Percentiles rank a stretch among this genome's conserved stretches.
Evolutionary conservation across 2,113 vertebrate species (phyloP).

Genomic region (Cromileptes altivelis): DNA sequence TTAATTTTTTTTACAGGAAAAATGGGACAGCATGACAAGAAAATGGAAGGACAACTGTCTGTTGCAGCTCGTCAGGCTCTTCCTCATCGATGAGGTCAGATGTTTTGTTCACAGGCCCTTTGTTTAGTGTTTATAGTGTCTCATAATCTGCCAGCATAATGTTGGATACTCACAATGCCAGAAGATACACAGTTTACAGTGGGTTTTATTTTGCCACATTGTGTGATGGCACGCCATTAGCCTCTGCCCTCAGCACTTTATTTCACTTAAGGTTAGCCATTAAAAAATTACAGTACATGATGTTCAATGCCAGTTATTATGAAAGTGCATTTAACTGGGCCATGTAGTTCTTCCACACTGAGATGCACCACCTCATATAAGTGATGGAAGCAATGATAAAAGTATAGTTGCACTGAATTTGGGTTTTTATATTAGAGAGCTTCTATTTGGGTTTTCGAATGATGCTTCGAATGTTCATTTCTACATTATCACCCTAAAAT

Average conservation of each 20-base stretch:
- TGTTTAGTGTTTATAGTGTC: not conserved
- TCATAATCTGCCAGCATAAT: not conserved
- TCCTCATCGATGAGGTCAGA: constrained; percentile 95
- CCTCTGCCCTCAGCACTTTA: constrained; percentile 17
- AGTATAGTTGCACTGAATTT: not conserved
- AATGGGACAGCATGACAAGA: constrained; percentile 99
- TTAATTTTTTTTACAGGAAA: constrained; percentile 88
- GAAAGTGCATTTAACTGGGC: not conserved
- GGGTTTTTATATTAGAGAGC: no score
- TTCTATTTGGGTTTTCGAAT: no score
- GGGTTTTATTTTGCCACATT: constrained; percentile 11
- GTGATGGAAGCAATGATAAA: constrained; percentile 8
- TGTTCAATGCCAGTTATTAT: not conserved
- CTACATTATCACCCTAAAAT: no score
- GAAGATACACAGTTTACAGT: not conserved
- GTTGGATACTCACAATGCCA: not conserved
- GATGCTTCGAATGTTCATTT: no score
- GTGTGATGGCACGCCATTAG: not conserved
- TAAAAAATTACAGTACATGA: constrained; percentile 25
- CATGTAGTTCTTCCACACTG: not conserved
- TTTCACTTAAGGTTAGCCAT: constrained; percentile 29
- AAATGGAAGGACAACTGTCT: constrained; percentile 96
- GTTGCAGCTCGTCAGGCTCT: constrained; percentile 92
- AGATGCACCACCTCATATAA: not conserved
- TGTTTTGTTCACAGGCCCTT: constrained; percentile 6